Evolutionary conservation across 2,888 invertebrate species (phyloP).

Genomic region (Ornithoptera priamus): DNA sequence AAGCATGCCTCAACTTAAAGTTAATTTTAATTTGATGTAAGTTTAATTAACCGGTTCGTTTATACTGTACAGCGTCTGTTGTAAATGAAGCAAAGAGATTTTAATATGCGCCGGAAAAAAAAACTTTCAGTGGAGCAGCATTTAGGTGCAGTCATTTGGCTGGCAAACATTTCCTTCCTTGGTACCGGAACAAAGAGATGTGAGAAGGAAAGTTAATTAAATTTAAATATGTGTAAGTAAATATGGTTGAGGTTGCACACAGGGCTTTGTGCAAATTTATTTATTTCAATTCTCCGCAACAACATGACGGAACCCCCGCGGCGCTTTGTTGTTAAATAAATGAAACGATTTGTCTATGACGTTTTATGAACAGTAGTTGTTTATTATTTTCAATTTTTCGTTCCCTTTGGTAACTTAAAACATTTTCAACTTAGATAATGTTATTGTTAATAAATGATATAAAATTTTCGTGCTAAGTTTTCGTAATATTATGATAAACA

Average conservation of each 20-base stretch:
- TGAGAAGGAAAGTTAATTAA: slow-evolving; percentile 71
- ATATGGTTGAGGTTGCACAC: slow-evolving; percentile 35
- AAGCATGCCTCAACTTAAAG: background rate
- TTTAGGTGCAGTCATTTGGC: slow-evolving; percentile 51
- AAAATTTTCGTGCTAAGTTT: too few species aligned
- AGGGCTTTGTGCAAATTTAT: slow-evolving; percentile 41
- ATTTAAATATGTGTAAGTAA: slow-evolving; percentile 61
- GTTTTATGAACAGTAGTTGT: background rate
- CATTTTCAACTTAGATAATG: too few species aligned
- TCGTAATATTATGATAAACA: too few species aligned
- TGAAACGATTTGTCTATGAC: slow-evolving; percentile 20
- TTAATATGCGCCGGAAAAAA: slow-evolving; percentile 50
- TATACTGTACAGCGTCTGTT: slow-evolving; percentile 40
- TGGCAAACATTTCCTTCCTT: slow-evolving; percentile 53
- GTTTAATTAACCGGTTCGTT: slow-evolving; percentile 50
- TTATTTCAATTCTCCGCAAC: slow-evolving; percentile 19
- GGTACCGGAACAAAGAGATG: slow-evolving; percentile 54
- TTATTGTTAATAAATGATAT: too few species aligned
- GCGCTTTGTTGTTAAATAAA: slow-evolving; percentile 30
- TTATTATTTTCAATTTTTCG: background rate
- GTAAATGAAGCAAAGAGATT: slow-evolving; percentile 53
- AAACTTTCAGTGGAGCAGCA: slow-evolving; percentile 33
- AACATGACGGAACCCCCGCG: slow-evolving; percentile 1
- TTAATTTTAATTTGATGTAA: slow-evolving; percentile 30
- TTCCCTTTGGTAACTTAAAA: too few species aligned